Base-by-base conservation (phyloP, 1,140 invertebrate genomes). In the Leptonema lineaticorne region DNA sequence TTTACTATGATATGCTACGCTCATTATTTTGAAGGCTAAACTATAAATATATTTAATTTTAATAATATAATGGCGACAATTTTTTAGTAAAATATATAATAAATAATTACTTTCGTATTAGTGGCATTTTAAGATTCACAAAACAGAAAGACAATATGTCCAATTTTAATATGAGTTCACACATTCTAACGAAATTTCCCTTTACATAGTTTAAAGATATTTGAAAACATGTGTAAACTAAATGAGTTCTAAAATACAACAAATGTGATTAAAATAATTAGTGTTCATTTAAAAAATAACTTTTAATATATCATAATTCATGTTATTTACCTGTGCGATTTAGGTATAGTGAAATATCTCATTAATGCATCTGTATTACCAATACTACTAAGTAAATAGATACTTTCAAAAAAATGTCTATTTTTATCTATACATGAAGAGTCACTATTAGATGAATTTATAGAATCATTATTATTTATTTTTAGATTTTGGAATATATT, bases 301-400 rank as follows among this genome's bases (percentile, higher is more conserved):
- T n/a, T n/a, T n/a, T n/a, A n/a, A n/a, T n/a, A n/a, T n/a, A n/a
- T n/a, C n/a, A n/a, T n/a, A n/a, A n/a, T n/a, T n/a, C n/a, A n/a
- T n/a, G 60, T 20, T 46, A 70, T 58, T 75, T 66, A 30, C 74
- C 69, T 11, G 76, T 70, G 29, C 80, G 67, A 30, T 67, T 77
- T 58, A 86, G 69, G 73, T 79, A 82, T 73, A 86, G 80, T 57
- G 69, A 75, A n/a, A n/a, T n/a, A n/a, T n/a, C n/a, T n/a, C n/a
- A n/a, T n/a, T 46, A 87, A 74, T 24, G 82, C 80, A 56, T 79
- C 77, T 0, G 73, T n/a, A 76, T 86, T 77, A 37, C 85, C 82
- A 67, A 88, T 77, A 77, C 87, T 84, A 63, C 85, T 79, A 29
- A 88, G 74, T 63, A 88, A 76, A 73, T 88, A 87, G 9, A 88